phyloP scores from a whole-genome alignment of 2,113 vertebrate species.

The Perca fluviatilis region DNA sequence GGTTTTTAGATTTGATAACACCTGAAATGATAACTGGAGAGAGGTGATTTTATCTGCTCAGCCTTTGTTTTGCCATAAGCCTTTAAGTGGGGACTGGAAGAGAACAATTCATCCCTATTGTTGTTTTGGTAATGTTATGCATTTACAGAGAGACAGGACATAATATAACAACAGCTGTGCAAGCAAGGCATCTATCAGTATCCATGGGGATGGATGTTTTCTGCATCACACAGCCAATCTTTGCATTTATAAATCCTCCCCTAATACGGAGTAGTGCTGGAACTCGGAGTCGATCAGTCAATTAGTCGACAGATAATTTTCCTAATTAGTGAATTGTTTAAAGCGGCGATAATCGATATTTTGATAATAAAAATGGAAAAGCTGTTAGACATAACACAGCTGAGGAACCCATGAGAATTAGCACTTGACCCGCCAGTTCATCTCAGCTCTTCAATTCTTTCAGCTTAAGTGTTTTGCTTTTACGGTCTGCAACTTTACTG shows the following conservation, averaged over 20 bases:
- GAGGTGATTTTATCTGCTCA: neutral
- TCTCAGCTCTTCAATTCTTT: neutral
- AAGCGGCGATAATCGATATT: neutral
- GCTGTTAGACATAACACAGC: neutral
- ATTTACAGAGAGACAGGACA: neutral
- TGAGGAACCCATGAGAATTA: neutral
- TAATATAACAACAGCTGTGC: neutral
- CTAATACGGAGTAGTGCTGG: too few relatives aligned
- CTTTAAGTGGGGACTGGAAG: constrained; percentile 6
- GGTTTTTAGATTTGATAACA: neutral
- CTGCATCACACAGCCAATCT: neutral
- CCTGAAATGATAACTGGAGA: neutral
- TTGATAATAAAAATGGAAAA: neutral
- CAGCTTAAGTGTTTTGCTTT: constrained; percentile 5
- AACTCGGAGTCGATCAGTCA: neutral
- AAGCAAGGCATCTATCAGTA: neutral
- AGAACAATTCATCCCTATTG: neutral
- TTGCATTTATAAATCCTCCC: neutral
- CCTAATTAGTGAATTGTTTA: neutral
- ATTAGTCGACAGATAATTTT: neutral
- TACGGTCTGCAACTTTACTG: neutral
- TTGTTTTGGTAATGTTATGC: neutral
- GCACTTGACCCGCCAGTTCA: neutral
- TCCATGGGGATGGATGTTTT: constrained; percentile 15
- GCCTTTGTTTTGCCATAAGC: neutral